Evolutionary conservation across 64 coral and sea anemone genomes (phyloP).

Genomic region (Montipora foliosa): DNA sequence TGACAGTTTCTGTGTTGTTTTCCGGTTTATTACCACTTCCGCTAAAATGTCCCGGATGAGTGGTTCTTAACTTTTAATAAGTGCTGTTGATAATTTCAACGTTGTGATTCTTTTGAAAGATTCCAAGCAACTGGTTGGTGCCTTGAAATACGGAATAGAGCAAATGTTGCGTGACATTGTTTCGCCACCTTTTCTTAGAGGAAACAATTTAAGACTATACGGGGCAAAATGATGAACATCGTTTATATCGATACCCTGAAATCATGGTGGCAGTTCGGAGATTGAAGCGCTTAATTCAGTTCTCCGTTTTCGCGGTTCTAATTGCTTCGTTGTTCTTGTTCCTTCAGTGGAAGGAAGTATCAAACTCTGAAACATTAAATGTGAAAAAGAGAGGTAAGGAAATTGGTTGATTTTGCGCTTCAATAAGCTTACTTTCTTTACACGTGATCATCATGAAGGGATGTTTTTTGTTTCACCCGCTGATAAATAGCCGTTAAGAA

Average conservation of each 20-base stretch:
- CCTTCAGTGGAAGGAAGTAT: slow-evolving; percentile 64
- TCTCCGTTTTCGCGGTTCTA: slow-evolving; percentile 55
- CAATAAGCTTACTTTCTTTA: not conserved
- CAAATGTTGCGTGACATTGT: not conserved
- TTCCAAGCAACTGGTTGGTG: not conserved
- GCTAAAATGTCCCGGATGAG: not conserved
- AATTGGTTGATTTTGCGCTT: slow-evolving; percentile 1
- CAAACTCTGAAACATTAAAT: slow-evolving; percentile 15
- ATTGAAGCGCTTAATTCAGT: slow-evolving; percentile 64
- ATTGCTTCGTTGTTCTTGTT: slow-evolving; percentile 44
- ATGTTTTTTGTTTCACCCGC: not conserved
- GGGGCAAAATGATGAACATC: slow-evolving; percentile 34
- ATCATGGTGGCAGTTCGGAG: slow-evolving; percentile 60
- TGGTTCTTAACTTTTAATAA: not conserved
- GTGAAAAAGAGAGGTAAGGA: slow-evolving; percentile 24
- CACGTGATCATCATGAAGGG: not conserved
- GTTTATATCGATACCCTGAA: not conserved
- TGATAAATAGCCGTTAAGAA: not conserved
- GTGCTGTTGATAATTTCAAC: not conserved
- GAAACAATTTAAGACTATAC: not conserved
- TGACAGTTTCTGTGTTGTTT: not conserved
- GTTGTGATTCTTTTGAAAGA: not conserved
- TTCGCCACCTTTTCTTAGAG: not conserved
- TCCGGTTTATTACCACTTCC: not conserved
- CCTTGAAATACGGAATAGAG: not conserved